phyloP scores from a whole-genome alignment of 2,113 vertebrate species.

The Salvelinus fontinalis region DNA sequence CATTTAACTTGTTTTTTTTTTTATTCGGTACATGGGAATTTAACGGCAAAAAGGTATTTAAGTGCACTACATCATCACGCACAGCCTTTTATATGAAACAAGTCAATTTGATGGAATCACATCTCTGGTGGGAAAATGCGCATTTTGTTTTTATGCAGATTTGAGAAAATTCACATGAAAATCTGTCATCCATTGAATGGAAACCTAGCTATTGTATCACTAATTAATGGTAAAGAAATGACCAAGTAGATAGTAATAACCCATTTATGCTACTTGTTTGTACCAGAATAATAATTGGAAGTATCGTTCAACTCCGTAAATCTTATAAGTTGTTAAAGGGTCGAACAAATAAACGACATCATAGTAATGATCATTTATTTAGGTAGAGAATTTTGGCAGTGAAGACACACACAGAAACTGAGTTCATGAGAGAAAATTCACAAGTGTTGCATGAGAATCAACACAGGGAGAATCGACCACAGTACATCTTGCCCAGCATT shows the following conservation, averaged over 20 bases:
- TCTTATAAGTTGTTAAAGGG: background rate
- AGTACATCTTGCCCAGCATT: background rate
- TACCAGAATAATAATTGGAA: background rate
- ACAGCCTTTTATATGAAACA: no score
- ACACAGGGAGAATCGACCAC: constrained; percentile 9
- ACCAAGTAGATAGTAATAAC: background rate
- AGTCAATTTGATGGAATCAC: no score
- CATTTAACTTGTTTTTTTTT: no score
- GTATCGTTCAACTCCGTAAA: background rate
- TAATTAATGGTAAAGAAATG: background rate
- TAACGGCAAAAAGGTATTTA: no score
- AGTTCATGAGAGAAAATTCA: constrained; percentile 38
- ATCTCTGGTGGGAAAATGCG: no score
- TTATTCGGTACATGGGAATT: no score
- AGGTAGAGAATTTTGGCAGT: constrained; percentile 73
- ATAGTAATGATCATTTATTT: constrained; percentile 68
- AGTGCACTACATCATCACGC: no score
- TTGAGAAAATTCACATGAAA: no score
- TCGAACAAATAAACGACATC: constrained; percentile 5
- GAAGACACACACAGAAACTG: constrained; percentile 38
- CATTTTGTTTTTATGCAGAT: no score
- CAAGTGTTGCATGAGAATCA: constrained; percentile 47
- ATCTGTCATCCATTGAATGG: no score
- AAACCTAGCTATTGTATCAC: no score
- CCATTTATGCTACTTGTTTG: no score